Conservation (phyloP, 2,113 vertebrate genomes). For the Anhinga rufa region DNA sequence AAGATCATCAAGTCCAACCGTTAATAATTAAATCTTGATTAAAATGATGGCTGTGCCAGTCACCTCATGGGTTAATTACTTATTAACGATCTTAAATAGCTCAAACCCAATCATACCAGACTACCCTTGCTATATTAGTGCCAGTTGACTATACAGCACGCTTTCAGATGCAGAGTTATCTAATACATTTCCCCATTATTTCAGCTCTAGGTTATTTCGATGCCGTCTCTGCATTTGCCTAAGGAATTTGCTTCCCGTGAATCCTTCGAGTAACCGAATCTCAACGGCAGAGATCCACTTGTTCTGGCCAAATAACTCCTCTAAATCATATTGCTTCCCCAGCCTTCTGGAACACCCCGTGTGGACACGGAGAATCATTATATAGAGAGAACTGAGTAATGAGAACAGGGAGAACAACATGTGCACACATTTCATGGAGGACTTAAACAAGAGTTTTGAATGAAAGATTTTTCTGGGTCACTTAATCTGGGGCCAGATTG, state of each 20-base stretch:
- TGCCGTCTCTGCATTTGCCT: background rate
- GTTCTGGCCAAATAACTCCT: background rate
- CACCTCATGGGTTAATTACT: constrained; percentile 19
- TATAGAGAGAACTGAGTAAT: background rate
- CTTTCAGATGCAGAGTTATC: background rate
- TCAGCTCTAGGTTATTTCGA: background rate
- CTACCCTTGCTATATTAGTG: background rate
- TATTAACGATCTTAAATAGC: background rate
- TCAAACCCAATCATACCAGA: background rate
- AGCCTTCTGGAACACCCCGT: background rate
- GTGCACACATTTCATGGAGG: background rate
- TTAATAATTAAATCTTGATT: constrained; percentile 13
- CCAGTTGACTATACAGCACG: background rate
- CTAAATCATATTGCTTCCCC: background rate
- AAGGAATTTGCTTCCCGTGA: background rate
- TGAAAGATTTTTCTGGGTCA: background rate
- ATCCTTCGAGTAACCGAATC: background rate
- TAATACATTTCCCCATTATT: background rate
- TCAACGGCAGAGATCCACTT: background rate
- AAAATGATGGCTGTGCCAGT: background rate
- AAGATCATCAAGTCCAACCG: too few species aligned
- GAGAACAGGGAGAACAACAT: background rate
- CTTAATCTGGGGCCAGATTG: background rate
- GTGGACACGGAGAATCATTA: background rate
- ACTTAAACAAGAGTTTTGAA: background rate